phyloP scores from a whole-genome alignment of 2,113 vertebrate genomes.

The Dromiciops gliroides region DNA sequence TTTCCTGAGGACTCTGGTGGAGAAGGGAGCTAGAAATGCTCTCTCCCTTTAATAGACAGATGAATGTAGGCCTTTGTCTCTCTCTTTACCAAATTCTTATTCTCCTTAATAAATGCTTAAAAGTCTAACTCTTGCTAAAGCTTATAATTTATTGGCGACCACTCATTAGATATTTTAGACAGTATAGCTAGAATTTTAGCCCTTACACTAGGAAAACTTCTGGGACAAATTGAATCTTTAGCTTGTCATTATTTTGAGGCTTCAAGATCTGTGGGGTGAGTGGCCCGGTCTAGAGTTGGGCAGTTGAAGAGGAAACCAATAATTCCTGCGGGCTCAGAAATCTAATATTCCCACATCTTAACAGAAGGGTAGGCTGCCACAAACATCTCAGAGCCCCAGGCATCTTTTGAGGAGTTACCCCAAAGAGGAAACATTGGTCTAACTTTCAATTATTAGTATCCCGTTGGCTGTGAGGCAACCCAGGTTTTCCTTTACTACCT shows the following conservation, averaged over 20 bases:
- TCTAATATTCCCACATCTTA: neutral
- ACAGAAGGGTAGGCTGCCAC: neutral
- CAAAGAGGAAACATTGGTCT: neutral
- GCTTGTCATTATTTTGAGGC: neutral
- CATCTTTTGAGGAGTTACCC: neutral
- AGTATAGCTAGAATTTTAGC: too few species aligned
- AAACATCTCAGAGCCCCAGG: neutral
- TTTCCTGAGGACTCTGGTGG: too few species aligned
- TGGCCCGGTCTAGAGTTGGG: neutral
- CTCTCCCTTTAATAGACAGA: too few species aligned
- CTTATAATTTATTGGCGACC: too few species aligned
- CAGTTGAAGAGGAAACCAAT: neutral
- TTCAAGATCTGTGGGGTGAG: neutral
- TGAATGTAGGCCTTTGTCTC: too few species aligned
- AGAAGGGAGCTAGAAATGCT: too few species aligned
- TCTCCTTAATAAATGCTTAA: too few species aligned
- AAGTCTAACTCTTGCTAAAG: too few species aligned
- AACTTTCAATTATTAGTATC: neutral
- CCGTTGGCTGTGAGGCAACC: neutral
- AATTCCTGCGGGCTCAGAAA: neutral
- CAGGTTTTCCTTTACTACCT: neutral
- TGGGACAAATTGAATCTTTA: neutral
- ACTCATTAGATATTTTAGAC: too few species aligned
- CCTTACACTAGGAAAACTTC: neutral
- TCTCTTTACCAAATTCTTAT: too few species aligned